Evolutionary conservation across 2,113 vertebrate genomes (phyloP).

Genomic region (Mola mola): DNA sequence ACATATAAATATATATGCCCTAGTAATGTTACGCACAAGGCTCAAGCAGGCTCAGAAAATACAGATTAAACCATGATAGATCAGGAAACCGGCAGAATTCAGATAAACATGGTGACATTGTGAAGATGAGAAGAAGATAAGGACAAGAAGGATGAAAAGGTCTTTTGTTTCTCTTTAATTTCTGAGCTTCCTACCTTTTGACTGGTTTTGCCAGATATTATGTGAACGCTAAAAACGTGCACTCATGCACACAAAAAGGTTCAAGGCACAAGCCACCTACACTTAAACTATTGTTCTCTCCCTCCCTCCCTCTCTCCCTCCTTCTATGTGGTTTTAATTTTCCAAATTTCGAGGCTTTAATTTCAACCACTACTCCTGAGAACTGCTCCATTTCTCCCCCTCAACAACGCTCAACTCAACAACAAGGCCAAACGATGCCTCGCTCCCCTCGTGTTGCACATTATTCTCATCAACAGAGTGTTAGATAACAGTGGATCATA

Average conservation of each 20-base stretch:
- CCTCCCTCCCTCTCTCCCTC: slow-evolving; percentile 25
- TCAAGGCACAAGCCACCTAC: slow-evolving; percentile 49
- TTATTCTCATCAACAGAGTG: not conserved
- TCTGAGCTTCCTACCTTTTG: slow-evolving; percentile 19
- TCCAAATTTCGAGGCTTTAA: slow-evolving; percentile 64
- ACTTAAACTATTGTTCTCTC: slow-evolving; percentile 46
- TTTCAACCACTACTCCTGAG: slow-evolving; percentile 50
- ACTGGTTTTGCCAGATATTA: slow-evolving; percentile 38
- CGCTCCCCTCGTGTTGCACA: not conserved
- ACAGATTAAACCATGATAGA: slow-evolving; percentile 57
- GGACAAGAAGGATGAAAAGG: slow-evolving; percentile 41
- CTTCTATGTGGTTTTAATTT: slow-evolving; percentile 50
- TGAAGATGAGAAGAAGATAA: slow-evolving; percentile 39
- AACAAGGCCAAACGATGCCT: slow-evolving; percentile 3
- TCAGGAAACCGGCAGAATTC: slow-evolving; percentile 37
- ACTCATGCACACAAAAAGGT: slow-evolving; percentile 20
- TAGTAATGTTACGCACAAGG: too few relatives aligned
- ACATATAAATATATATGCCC: too few relatives aligned
- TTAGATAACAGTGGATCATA: not conserved
- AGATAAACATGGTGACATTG: slow-evolving; percentile 51
- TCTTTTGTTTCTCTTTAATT: slow-evolving; percentile 45
- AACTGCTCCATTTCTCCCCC: slow-evolving; percentile 43
- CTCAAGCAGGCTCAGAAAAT: slow-evolving; percentile 46
- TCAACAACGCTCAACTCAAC: not conserved
- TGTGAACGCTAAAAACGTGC: slow-evolving; percentile 15